Evolutionary conservation across 2,888 invertebrate species (phyloP).

Genomic region (Epiblema foenella): DNA sequence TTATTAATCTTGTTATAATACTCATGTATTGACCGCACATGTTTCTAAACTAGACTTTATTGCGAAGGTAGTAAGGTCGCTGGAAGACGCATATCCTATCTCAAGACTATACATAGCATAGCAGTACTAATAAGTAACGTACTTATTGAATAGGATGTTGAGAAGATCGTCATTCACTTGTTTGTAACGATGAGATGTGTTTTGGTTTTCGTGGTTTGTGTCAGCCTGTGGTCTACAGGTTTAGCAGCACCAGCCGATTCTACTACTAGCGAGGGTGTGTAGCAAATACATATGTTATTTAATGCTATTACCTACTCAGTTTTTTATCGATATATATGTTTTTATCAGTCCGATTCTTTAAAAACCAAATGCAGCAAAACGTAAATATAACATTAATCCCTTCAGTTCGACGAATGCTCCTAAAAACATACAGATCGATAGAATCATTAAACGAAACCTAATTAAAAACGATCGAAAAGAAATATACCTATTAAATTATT

Average conservation of each 20-base stretch:
- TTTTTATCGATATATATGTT: not conserved
- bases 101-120: constrained; percentile 15
- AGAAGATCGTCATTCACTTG: constrained; percentile 18
- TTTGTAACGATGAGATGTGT: constrained; percentile 32
- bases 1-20: constrained; percentile 26
- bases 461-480: too few species aligned
- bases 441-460: too few species aligned
- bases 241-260: constrained; percentile 12
- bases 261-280: constrained; percentile 7
- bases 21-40: not conserved
- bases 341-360: not conserved
- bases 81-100: constrained; percentile 7
- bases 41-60: constrained; percentile 14
- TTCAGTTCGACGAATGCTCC: too few species aligned
- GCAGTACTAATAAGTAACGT: constrained; percentile 19
- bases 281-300: not conserved
- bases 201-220: constrained; percentile 14
- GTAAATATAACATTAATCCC: too few species aligned
- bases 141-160: constrained; percentile 25
- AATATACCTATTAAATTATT: too few species aligned
- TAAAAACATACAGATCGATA: too few species aligned
- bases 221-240: constrained; percentile 11
- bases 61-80: not conserved
- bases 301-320: not conserved
- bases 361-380: not conserved